Percentiles rank a stretch among this genome's conserved stretches.
These are phyloP conservation scores for Microtus montanus DNA, from an alignment of 2,113 vertebrate species.

Conservation along the genomic window DNA sequence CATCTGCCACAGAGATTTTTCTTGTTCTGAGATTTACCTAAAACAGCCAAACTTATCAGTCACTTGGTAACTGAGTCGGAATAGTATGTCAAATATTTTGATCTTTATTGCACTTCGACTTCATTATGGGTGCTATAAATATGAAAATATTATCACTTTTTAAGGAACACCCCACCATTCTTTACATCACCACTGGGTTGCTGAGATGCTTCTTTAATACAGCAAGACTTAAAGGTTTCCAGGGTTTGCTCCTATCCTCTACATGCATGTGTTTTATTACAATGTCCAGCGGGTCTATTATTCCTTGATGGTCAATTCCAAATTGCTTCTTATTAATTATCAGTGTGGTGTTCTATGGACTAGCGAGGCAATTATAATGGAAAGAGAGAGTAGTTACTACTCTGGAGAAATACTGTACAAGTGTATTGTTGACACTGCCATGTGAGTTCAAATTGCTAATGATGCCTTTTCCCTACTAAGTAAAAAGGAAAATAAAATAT, in stretches of 20 bases:
- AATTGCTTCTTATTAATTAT: neutral
- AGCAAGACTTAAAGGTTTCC: neutral
- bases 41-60: neutral
- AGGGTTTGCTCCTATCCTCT: neutral
- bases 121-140: neutral
- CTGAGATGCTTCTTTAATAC: neutral
- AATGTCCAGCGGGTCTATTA: neutral
- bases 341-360: neutral
- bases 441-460: neutral
- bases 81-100: neutral
- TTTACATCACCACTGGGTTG: neutral
- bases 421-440: neutral
- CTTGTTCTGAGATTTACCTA: neutral
- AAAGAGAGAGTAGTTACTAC: neutral
- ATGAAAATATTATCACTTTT: neutral
- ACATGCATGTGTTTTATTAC: neutral
- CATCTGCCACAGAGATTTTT: neutral
- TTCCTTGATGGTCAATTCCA: neutral
- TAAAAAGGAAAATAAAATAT: constrained; percentile 28
- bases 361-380: neutral
- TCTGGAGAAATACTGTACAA: neutral
- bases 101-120: neutral
- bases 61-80: neutral
- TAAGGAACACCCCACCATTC: neutral
- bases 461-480: neutral